Conservation (phyloP, 92 coral and sea anemone species). For the Phenganax stokvisi region DNA sequence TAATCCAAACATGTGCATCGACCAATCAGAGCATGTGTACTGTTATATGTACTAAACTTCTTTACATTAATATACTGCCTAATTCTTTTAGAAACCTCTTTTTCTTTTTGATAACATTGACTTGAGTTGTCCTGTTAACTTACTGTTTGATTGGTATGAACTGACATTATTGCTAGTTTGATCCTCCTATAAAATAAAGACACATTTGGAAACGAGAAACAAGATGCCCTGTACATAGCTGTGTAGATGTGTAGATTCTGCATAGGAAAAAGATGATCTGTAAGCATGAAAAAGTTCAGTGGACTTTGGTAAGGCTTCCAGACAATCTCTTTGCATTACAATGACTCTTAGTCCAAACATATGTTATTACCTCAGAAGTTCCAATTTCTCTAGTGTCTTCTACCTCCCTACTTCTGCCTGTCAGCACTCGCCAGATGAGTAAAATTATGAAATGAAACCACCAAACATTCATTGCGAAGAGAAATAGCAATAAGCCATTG, state of each 20-base stretch:
- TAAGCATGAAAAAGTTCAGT: too few relatives aligned
- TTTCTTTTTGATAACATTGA: too few relatives aligned
- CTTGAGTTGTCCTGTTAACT: not conserved
- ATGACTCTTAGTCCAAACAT: not conserved
- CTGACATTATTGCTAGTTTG: not conserved
- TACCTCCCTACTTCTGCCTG: conserved; percentile 66
- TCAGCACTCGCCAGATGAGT: conserved; percentile 69
- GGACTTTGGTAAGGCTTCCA: too few relatives aligned
- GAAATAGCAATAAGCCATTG: conserved; percentile 68
- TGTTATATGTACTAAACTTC: too few relatives aligned
- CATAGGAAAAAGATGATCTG: too few relatives aligned
- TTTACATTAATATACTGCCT: too few relatives aligned
- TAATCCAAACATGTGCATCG: too few relatives aligned
- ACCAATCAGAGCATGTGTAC: too few relatives aligned
- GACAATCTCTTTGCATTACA: not conserved
- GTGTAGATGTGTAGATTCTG: too few relatives aligned
- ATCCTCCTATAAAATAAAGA: not conserved
- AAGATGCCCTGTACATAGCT: not conserved
- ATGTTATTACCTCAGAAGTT: conserved; percentile 27
- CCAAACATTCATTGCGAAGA: conserved; percentile 75
- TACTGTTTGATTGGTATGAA: not conserved
- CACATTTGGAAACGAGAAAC: not conserved
- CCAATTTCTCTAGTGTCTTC: conserved; percentile 77
- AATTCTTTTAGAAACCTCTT: too few relatives aligned
- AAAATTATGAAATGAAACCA: conserved; percentile 87